Evolutionary conservation across 2,888 invertebrate genomes (phyloP), one percentile per base, ranked within the genome.

Genomic region (Leptopilina myrica): DNA sequence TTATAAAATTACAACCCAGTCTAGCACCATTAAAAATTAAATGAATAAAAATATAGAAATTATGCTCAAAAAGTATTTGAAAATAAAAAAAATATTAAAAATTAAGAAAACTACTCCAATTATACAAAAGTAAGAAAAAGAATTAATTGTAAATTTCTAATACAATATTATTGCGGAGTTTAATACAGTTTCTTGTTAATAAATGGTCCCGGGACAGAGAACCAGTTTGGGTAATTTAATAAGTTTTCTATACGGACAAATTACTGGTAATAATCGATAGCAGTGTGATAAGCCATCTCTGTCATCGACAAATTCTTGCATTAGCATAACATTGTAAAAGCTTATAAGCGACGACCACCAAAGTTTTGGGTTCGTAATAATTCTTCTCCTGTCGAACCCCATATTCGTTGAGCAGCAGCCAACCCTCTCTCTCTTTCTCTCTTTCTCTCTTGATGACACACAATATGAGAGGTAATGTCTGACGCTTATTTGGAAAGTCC

Each of bases 301-400:
- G 46, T 65, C 77, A 76, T 78, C 78, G 65, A 76, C 79, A 67
- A 77, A 77, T 81, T 80, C 79, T 77, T 80, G 79, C 76, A 82
- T 83, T 83, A 83, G 82, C 83, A 83, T 83, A 80, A 82, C 80
- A 82, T 82, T 81, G 77, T 79, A 79, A 81, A 76, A 76, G 56
- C 73, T 73, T 73, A 73, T 73, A 56, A 73, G 43, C 40, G 40
- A 20, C 40, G 40, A 20, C 49, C 59, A 62, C 40, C 76, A 76
- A 76, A 76, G 76, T 76, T 64, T 76, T 20, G 64, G 76, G 76
- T 76, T 49, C 62, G 76, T 43, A 40, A 76, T 64, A 76, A 76
- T 64, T 76, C 76, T 62, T 64, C 64, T 76, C 43, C 76, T 64
- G 76, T 64, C 64, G 64, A 76, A 76, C 15, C 43, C 43, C 76